Base-by-base conservation (phyloP, 2,888 invertebrate genomes). In the Brenthis daphne region DNA sequence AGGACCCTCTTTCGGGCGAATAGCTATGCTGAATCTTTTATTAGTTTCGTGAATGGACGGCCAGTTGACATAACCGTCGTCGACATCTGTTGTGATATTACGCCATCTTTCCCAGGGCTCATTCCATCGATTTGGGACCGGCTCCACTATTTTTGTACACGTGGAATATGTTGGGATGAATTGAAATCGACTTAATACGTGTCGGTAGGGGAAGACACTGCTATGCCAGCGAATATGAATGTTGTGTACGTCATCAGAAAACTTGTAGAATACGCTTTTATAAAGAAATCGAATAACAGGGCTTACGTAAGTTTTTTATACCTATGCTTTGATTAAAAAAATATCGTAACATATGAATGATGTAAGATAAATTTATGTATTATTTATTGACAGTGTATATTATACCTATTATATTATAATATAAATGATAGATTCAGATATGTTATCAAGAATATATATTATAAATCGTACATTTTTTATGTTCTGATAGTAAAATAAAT, bases 11-110 rank as follows among this genome's bases (percentile, higher is more conserved):
- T 85, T 85, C 80, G 83, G 82, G 76, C 81, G 84, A 89, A 89
- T 89, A 89, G 86, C 87, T 87, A 86, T 87, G 88, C 89, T 92
- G 92, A 91, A 90, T 92, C 90, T 92, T 91, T 91, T 92, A 92
- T 92, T 91, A 90, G 90, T 88, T 90, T 85, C 80, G 88, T 87
- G 88, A 90, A 90, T 89, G 88, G 87, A 87, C 85, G 89, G 85
- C 86, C 87, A 88, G 90, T 89, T 89, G 90, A 89, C 89, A 88
- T 92, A 90, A 90, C 88, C 87, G 89, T 90, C 89, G 85, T 79
- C 83, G 85, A 88, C 91, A 92, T 90, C 89, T 92, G 92, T 90
- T 90, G 86, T 88, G 85, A 89, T 92, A 92, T 90, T 89, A 86
- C 87, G 83, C 89, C 85, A 86, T 89, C 85, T 86, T 85, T 85